Conservation (phyloP, 2,888 invertebrate genomes). For the Eugnorisma glareosa region DNA sequence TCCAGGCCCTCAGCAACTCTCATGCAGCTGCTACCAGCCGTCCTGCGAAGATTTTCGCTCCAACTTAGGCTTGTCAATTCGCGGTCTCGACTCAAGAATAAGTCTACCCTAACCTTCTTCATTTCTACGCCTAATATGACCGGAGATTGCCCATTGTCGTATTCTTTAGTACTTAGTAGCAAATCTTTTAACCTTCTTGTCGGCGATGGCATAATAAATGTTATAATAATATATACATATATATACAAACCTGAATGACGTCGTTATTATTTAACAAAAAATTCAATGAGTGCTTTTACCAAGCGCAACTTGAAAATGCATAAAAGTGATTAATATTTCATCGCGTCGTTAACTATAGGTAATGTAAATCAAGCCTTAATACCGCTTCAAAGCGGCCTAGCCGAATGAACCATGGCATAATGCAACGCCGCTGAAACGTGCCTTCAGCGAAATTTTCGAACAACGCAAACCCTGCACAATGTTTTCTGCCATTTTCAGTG, state of each 20-base stretch:
- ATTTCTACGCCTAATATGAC: neutral
- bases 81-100: neutral
- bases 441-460: slow-evolving; percentile 58
- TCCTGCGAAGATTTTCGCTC: neutral
- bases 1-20: neutral
- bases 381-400: slow-evolving; percentile 44
- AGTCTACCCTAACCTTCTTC: neutral
- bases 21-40: neutral
- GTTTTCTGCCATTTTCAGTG: slow-evolving; percentile 56
- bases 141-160: too few relatives aligned
- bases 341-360: slow-evolving; percentile 38
- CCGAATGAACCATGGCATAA: slow-evolving; percentile 54
- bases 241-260: neutral
- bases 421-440: slow-evolving; percentile 55
- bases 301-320: slow-evolving; percentile 29
- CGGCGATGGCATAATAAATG: neutral
- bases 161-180: too few relatives aligned
- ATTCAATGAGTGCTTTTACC: neutral
- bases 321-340: slow-evolving; percentile 57
- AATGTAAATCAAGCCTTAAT: slow-evolving; percentile 53
- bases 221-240: too few relatives aligned
- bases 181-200: neutral
- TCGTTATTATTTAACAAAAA: slow-evolving; percentile 21
- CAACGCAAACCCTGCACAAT: slow-evolving; percentile 47
- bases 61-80: neutral